phyloP scores from a whole-genome alignment of 2,113 vertebrate species.

The Labeo catla region DNA sequence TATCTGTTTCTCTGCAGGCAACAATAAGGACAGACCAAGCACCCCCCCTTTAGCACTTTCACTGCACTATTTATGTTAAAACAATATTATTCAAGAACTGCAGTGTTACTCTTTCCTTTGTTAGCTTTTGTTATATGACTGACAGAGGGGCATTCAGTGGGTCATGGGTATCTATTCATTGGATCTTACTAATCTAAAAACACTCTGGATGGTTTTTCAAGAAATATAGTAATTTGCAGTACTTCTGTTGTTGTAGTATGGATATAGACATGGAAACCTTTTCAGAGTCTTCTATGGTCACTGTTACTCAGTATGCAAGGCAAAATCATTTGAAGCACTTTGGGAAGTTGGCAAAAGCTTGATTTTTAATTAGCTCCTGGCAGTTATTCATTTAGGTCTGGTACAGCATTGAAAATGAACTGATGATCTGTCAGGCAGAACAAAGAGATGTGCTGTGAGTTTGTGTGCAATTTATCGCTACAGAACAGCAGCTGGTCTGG shows the following conservation, averaged over 20 bases:
- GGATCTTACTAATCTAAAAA: background rate
- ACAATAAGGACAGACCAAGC: constrained; percentile 35
- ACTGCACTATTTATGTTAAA: constrained; percentile 42
- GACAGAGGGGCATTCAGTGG: background rate
- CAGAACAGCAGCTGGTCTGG: constrained; percentile 61
- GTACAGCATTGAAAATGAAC: constrained; percentile 74
- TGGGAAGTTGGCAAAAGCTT: constrained; percentile 17
- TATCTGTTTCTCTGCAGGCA: constrained; percentile 55
- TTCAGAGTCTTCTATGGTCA: constrained; percentile 23
- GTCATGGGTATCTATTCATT: background rate
- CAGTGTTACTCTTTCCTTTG: background rate
- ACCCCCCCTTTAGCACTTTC: background rate
- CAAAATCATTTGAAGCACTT: constrained; percentile 3
- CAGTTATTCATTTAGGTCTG: constrained; percentile 56
- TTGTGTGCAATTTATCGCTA: constrained; percentile 79
- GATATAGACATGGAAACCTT: background rate
- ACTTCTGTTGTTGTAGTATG: background rate
- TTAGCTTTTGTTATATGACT: background rate
- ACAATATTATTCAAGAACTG: constrained; percentile 55
- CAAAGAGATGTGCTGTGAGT: constrained; percentile 80
- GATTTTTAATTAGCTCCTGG: constrained; percentile 24
- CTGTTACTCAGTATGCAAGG: background rate
- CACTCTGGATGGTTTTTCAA: background rate
- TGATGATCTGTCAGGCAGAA: constrained; percentile 79
- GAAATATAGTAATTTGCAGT: background rate